phyloP scores from a whole-genome alignment of 2,888 invertebrate species.

The Axea sp. region DNA sequence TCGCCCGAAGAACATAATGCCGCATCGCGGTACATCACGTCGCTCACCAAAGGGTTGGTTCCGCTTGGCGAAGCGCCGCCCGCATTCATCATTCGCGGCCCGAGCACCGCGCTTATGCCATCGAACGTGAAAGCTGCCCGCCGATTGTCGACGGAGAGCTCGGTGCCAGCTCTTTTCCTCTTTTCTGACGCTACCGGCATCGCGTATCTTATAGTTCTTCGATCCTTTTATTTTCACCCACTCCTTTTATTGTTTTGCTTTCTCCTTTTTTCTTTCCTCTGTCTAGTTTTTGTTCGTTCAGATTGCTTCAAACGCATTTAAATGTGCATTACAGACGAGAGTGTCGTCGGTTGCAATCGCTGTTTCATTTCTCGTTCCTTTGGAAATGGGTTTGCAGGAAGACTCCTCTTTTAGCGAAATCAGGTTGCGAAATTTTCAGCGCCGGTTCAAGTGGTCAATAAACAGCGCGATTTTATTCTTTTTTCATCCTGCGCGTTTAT shows the following conservation, averaged over 20 bases:
- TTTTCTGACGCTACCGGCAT: slow-evolving; percentile 15
- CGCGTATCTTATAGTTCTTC: slow-evolving; percentile 47
- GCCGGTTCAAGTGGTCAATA: too few relatives aligned
- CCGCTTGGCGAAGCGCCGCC: slow-evolving; percentile 50
- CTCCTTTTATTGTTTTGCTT: slow-evolving; percentile 14
- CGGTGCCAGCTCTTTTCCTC: too few relatives aligned
- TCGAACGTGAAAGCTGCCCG: slow-evolving; percentile 44
- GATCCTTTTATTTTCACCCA: slow-evolving; percentile 40
- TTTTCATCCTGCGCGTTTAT: too few relatives aligned
- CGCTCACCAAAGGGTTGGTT: slow-evolving; percentile 58
- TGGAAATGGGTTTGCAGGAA: slow-evolving; percentile 1
- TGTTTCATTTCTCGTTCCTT: slow-evolving; percentile 27
- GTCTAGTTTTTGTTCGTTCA: slow-evolving; percentile 22
- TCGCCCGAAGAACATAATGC: slow-evolving; percentile 60
- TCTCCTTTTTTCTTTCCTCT: slow-evolving; percentile 7
- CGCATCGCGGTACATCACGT: slow-evolving; percentile 57
- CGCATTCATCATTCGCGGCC: slow-evolving; percentile 59
- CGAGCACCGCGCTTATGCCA: slow-evolving; percentile 42
- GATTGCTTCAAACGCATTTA: slow-evolving; percentile 54
- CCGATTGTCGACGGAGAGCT: slow-evolving; percentile 46
- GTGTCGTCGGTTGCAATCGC: slow-evolving; percentile 29
- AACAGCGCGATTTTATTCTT: too few relatives aligned
- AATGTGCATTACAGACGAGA: slow-evolving; percentile 48
- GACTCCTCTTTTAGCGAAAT: background rate
- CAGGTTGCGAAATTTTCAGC: too few relatives aligned